Percentiles rank a stretch among this genome's conserved stretches.
phyloP scores from a whole-genome alignment of 1,140 invertebrate species.

The Globodera ellingtonae region DNA sequence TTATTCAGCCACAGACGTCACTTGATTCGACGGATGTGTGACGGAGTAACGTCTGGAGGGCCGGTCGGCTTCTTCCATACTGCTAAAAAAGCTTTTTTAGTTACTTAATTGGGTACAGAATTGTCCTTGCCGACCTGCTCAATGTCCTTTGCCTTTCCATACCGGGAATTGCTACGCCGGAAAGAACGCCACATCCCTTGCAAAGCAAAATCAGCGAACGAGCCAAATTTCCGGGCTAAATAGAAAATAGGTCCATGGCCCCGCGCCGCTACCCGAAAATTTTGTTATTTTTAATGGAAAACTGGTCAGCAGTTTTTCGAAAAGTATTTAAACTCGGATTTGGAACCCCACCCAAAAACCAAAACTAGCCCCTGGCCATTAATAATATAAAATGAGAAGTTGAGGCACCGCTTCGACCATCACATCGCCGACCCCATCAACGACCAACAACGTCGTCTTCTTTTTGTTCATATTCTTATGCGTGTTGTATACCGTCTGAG shows the following conservation, averaged over 20 bases:
- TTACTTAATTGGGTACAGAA: constrained; percentile 1
- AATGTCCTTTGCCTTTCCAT: constrained; percentile 65
- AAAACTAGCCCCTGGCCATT: no score
- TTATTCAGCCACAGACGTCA: constrained; percentile 13
- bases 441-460: constrained; percentile 79
- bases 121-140: constrained; percentile 41
- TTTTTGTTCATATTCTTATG: constrained; percentile 76
- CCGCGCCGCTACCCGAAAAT: no score
- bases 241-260: not conserved
- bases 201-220: constrained; percentile 64
- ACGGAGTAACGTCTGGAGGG: constrained; percentile 60
- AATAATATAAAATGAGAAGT: not conserved
- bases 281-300: no score
- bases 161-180: constrained; percentile 63
- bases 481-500: constrained; percentile 76
- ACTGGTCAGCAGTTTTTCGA: no score
- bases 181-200: constrained; percentile 63
- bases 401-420: constrained; percentile 75
- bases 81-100: constrained; percentile 51
- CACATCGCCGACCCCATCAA: constrained; percentile 73
- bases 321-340: no score
- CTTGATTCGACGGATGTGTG: constrained; percentile 34
- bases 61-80: constrained; percentile 64
- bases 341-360: no score
- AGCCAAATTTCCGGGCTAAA: constrained; percentile 64